Percentiles rank a stretch among this genome's conserved stretches.
phyloP scores from a whole-genome alignment of 1,140 invertebrate genomes.

The Diuraphis noxia region DNA sequence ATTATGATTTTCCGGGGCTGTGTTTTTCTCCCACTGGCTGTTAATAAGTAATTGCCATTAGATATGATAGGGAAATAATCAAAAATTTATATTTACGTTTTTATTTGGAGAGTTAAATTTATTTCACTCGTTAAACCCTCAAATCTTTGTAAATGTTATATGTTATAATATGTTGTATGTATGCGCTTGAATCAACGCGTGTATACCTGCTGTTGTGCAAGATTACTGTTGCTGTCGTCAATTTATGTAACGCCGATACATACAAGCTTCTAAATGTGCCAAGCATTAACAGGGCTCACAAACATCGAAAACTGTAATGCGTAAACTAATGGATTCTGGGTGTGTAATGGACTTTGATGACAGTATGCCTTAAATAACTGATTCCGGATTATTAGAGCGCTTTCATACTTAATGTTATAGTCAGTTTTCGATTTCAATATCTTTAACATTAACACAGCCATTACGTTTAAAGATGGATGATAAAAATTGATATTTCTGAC shows the following conservation, averaged over 20 bases:
- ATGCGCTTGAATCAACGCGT: neutral
- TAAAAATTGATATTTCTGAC: neutral
- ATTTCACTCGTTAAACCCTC: neutral
- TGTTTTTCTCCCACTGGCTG: no score
- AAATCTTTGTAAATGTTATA: neutral
- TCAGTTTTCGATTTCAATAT: constrained; percentile 39
- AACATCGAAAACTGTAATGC: constrained; percentile 27
- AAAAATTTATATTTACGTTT: neutral
- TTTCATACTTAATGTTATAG: constrained; percentile 40
- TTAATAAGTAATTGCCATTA: neutral
- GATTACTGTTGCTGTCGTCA: constrained; percentile 15
- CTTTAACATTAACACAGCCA: constrained; percentile 14
- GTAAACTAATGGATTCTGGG: constrained; percentile 47
- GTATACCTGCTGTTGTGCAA: constrained; percentile 30
- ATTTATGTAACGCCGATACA: constrained; percentile 36
- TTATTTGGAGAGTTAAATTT: neutral
- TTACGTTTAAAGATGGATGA: neutral
- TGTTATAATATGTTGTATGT: neutral
- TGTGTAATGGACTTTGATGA: constrained; percentile 53
- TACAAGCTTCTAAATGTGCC: constrained; percentile 35
- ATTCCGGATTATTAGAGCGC: constrained; percentile 35
- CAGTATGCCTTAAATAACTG: constrained; percentile 41
- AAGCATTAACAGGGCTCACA: constrained; percentile 40
- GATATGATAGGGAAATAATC: neutral
- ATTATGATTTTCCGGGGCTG: no score